Evolutionary conservation across 2,797 vertebrate species (phyloP), one percentile per base, ranked within the genome.

Genomic region (Amazona ochrocephala): DNA sequence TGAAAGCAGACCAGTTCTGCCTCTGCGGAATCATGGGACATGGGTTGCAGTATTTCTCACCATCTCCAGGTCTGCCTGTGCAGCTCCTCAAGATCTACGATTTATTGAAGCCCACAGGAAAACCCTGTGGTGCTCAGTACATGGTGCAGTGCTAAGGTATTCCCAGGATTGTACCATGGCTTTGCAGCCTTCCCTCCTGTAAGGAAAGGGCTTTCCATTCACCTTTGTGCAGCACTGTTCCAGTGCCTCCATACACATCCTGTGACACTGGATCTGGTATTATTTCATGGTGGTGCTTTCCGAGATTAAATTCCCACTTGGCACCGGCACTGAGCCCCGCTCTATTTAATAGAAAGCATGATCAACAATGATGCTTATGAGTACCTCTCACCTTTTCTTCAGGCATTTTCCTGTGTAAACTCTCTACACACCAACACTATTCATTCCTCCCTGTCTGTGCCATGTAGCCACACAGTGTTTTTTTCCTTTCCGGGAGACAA

Each of bases 261-360:
- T 11, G 1, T 0, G 5, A 47, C 34, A 8, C 13, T 4, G 13
- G 23, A 41, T 34, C 39, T 7, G 4, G 47, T 21, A 10, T 37
- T 71, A 9, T 30, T 91, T 70, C 64, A 71, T 0, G 1, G 64
- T 77, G 41, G 39, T 87, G 41, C 53, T 81, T 89, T 72, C 91
- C 17, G 5, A 50, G 4, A 60, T 42, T 75, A 54, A 94, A 78
- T 92, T 94, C 67, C 32, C n/a, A 39, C 34, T 62, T 30, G 58
- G 48, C 67, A 54, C 16, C 75, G 80, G 54, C 30, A 42, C 42
- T 18, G 13, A 80, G 47, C 47, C 30, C 51, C 32, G 51, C n/a
- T 74, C 30, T 27, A n/a, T 8, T 39, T 39, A 62, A 71, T 2
- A 60, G 24, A 61, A 80, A 39, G 21, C 2, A 1, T 9, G 21